These are phyloP conservation scores for Eledone cirrhosa DNA, from an alignment of 2,888 invertebrate species.

Conservation along the genomic window DNA sequence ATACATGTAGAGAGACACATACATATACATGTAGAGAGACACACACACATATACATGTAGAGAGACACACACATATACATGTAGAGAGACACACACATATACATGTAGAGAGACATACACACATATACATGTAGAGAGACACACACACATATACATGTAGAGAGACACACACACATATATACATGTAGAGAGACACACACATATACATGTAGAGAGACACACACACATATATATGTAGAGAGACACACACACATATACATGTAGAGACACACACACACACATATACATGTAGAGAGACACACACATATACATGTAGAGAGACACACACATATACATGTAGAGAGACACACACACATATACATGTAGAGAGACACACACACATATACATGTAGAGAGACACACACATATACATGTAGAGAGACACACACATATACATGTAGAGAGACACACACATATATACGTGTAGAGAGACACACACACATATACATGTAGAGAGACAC, in stretches of 20 bases:
- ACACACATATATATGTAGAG: no score
- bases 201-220: no score
- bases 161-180: neutral
- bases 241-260: no score
- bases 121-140: neutral
- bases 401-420: neutral
- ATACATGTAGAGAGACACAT: neutral
- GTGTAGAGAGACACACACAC: neutral
- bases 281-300: no score
- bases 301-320: no score
- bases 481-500: neutral
- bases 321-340: no score
- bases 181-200: neutral
- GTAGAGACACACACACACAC: no score
- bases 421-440: neutral
- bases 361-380: neutral
- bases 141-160: neutral
- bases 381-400: neutral
- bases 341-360: no score
- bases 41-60: neutral
- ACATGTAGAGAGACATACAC: no score
- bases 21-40: neutral
- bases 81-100: neutral
- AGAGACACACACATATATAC: neutral
- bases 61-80: neutral